Conservation (phyloP, 2,888 invertebrate species). For the Fragum sueziense region DNA sequence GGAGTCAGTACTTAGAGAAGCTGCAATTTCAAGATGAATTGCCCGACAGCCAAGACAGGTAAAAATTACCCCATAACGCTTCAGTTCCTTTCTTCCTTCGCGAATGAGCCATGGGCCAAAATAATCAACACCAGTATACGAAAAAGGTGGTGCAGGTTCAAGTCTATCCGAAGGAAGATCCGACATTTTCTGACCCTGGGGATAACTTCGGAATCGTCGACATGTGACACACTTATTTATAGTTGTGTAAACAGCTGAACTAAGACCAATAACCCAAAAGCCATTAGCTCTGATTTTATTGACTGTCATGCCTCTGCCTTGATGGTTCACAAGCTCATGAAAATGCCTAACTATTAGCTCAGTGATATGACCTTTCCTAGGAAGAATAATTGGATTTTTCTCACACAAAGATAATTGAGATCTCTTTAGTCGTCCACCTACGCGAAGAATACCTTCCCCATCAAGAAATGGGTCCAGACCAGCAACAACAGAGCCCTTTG, state of each 20-base stretch:
- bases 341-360: conserved; percentile 49
- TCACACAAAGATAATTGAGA: conserved; percentile 17
- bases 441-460: conserved; percentile 53
- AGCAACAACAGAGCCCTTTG: too few relatives aligned
- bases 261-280: conserved; percentile 74
- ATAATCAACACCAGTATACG: background rate
- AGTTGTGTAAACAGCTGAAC: conserved; percentile 59
- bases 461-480: conserved; percentile 54
- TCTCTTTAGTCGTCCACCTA: conserved; percentile 58
- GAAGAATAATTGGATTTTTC: conserved; percentile 58
- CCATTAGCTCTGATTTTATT: conserved; percentile 58
- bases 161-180: conserved; percentile 75
- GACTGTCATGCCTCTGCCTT: conserved; percentile 59
- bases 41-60: conserved; percentile 73
- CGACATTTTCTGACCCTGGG: conserved; percentile 73
- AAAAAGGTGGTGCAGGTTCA: conserved; percentile 9
- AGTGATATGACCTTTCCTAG: conserved; percentile 52
- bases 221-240: conserved; percentile 74
- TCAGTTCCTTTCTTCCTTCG: conserved; percentile 66
- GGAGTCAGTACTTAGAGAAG: conserved; percentile 35
- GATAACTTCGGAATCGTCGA: conserved; percentile 55
- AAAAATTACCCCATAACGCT: conserved; percentile 73
- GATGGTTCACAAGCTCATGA: conserved; percentile 54
- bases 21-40: conserved; percentile 49
- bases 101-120: conserved; percentile 47